phyloP scores from a whole-genome alignment of 2,888 invertebrate species.

The Merodon equestris region DNA sequence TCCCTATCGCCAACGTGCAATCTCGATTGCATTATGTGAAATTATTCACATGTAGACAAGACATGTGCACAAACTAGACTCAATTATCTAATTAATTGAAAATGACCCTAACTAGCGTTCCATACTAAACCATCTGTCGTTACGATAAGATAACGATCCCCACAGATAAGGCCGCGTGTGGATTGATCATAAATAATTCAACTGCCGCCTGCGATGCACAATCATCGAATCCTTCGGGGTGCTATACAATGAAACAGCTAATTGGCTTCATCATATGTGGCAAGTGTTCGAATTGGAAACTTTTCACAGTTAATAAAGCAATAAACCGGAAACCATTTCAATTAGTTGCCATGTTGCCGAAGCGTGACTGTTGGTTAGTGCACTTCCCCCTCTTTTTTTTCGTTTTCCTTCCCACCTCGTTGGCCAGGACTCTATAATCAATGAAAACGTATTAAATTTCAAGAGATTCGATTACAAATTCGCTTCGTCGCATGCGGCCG shows the following conservation, averaged over 20 bases:
- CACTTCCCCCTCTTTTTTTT: background rate
- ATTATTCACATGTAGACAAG: constrained; percentile 23
- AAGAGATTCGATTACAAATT: constrained; percentile 12
- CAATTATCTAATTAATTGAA: constrained; percentile 47
- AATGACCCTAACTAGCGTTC: constrained; percentile 35
- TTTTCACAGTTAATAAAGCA: background rate
- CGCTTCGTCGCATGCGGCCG: no score
- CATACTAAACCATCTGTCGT: constrained; percentile 16
- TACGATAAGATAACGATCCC: constrained; percentile 27
- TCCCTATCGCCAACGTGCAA: no score
- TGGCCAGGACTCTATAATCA: constrained; percentile 29
- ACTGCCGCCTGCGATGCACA: constrained; percentile 3
- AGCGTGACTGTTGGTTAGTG: background rate
- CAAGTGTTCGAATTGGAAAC: constrained; percentile 16
- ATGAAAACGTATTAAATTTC: constrained; percentile 36
- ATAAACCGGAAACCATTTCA: constrained; percentile 27
- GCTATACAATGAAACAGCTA: constrained; percentile 1
- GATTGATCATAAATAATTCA: constrained; percentile 17
- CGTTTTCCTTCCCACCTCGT: background rate
- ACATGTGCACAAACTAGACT: constrained; percentile 8
- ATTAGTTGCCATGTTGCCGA: constrained; percentile 14
- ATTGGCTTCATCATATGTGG: constrained; percentile 11
- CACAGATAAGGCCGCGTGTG: constrained; percentile 30
- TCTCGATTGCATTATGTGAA: constrained; percentile 30
- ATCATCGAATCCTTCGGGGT: constrained; percentile 2